A percentile compares a stretch with the other conserved stretches of the same genome.
phyloP scores from a whole-genome alignment of 1,140 invertebrate species.

The Bilobella aurantiaca region DNA sequence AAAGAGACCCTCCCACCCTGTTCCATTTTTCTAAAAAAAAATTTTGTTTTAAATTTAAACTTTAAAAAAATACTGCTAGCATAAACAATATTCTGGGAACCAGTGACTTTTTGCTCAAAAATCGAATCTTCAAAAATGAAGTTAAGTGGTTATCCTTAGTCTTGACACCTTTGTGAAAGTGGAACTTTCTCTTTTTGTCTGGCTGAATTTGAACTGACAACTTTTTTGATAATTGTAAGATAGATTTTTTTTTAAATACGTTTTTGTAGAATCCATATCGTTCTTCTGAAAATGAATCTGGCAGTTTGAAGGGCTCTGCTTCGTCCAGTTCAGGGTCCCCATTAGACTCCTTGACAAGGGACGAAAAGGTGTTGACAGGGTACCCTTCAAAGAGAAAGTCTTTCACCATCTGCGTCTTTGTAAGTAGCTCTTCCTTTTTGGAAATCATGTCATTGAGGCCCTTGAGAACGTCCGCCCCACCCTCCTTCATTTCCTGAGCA shows the following conservation, averaged over 20 bases:
- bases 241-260: constrained; percentile 1
- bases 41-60: not conserved
- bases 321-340: constrained; percentile 13
- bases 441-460: constrained; percentile 10
- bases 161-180: too few species aligned
- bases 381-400: constrained; percentile 28
- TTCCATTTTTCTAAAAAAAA: constrained; percentile 48
- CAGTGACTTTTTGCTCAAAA: too few species aligned
- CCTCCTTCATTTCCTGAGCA: not conserved
- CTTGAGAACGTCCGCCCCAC: not conserved
- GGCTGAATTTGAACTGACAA: too few species aligned
- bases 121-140: not conserved
- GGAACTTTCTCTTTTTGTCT: too few species aligned
- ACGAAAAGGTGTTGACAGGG: constrained; percentile 14
- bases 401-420: constrained; percentile 11
- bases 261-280: constrained; percentile 20
- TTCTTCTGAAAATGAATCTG: constrained; percentile 22
- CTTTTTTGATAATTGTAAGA: not conserved
- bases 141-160: too few species aligned
- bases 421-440: constrained; percentile 22
- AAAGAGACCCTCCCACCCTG: constrained; percentile 43
- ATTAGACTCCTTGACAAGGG: constrained; percentile 12
- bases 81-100: too few species aligned
- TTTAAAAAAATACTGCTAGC: not conserved
- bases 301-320: constrained; percentile 17